Base-by-base conservation (phyloP, 2,113 vertebrate genomes). In the Gadus macrocephalus region DNA sequence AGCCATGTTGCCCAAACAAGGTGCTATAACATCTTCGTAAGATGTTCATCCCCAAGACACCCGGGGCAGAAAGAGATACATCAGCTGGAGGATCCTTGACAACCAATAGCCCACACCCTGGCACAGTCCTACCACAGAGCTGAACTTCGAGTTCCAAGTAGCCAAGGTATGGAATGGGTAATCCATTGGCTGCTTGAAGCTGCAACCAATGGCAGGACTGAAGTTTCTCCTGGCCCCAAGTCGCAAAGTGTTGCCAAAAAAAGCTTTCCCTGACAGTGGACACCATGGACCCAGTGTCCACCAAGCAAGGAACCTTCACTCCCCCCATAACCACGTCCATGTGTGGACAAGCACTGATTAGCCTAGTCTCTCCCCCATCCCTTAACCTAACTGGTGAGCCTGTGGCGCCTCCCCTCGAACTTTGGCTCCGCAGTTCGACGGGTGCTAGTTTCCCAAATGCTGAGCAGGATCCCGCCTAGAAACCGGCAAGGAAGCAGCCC, bases 21-120 rank as follows among this genome's bases (percentile, higher is more conserved):
- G 70, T 49, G 5, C 64, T 9, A 15, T 68, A 68, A 15, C 78
- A 76, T 2, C 15, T 11, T 8, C 56, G 12, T 1, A 75, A 20
- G 20, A 20, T 20, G 20, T 20, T 20, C 20, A 20, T 20, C 20
- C 20, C 20, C 20, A 20, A 20, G 68, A 81, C 35, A 22, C 74
- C 72, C 16, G 66, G 61, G 0, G 14, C 28, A 38, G 15, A 27
- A 4, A n/a, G 11, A 70, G 68, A 20, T 63, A 62, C 2, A 75
- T 14, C 76, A 15, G 5, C 15, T 14, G 16, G 60, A 9, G 73
- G 22, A 27, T 80, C 75, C 14, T 53, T 71, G 0, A 82, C 73
- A 0, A 81, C 17, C 0, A 83, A 27, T 3, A 83, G 53, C 0
- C 72, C 74, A 3, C 0, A 49, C 62, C 1, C 72, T 4, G 9